Conservation (phyloP, 2,113 vertebrate species). For the Aegotheles bennettii region DNA sequence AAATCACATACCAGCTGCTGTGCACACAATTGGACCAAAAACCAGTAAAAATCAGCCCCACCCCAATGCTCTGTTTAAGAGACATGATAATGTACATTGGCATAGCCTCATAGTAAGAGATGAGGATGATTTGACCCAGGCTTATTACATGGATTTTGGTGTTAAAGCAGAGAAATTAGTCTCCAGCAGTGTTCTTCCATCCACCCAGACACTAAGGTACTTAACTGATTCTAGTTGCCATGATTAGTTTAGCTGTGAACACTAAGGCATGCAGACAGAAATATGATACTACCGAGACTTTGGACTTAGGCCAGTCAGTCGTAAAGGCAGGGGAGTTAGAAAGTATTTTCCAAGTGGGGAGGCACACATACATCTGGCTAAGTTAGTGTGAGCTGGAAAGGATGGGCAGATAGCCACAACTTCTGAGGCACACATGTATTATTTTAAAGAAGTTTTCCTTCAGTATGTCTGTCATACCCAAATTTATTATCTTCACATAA, state of each 20-base stretch:
- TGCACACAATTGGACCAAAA: not conserved
- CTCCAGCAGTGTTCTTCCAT: not conserved
- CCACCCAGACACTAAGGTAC: not conserved
- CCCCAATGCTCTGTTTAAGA: not conserved
- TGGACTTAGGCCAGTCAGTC: conserved; percentile 16
- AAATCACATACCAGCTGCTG: not conserved
- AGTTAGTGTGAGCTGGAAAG: not conserved
- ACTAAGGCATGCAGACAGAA: conserved; percentile 35
- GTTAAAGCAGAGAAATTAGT: not conserved
- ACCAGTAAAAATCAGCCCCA: not conserved
- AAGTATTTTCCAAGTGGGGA: conserved; percentile 32
- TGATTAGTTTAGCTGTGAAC: conserved; percentile 37
- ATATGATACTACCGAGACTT: not conserved
- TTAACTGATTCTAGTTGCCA: not conserved
- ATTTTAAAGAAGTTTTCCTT: conserved; percentile 21
- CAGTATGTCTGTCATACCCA: not conserved
- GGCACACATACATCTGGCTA: conserved; percentile 25
- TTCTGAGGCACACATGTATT: conserved; percentile 13
- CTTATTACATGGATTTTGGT: not conserved
- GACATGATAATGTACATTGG: not conserved
- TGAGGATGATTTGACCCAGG: not conserved
- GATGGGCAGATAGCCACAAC: conserved; percentile 34
- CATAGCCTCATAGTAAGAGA: not conserved
- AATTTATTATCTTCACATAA: conserved; percentile 10
- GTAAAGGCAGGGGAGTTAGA: not conserved